phyloP scores from a whole-genome alignment of 1,140 invertebrate genomes.

The Hyles euphorbiae region DNA sequence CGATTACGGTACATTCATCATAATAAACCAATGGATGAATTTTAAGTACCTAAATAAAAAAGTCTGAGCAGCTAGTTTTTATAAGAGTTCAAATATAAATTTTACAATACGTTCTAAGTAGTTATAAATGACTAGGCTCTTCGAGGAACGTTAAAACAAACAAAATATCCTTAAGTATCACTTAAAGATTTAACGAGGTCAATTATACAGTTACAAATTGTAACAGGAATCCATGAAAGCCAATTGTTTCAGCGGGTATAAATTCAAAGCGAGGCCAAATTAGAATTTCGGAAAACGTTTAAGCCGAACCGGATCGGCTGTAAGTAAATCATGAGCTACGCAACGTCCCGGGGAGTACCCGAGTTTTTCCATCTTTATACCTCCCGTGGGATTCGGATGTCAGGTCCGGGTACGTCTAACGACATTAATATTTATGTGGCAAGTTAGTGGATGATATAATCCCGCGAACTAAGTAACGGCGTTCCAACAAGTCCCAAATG shows the following conservation, averaged over 20 bases:
- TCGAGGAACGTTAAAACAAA: background rate
- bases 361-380: conserved; percentile 23
- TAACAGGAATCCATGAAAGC: background rate
- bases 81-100: no score
- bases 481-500: background rate
- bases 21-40: no score
- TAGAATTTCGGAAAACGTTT: conserved; percentile 13
- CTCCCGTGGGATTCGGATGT: conserved; percentile 18
- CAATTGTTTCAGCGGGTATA: conserved; percentile 9
- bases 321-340: conserved; percentile 18
- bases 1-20: no score
- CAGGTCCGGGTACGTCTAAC: conserved; percentile 11
- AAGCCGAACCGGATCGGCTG: conserved; percentile 1
- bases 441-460: conserved; percentile 23
- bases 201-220: background rate
- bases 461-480: background rate
- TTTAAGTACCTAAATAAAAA: no score
- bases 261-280: conserved; percentile 14
- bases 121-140: no score
- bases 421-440: conserved; percentile 31
- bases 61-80: no score
- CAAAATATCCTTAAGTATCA: background rate
- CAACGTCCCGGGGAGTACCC: conserved; percentile 4
- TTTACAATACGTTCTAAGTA: no score
- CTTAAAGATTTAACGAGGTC: no score